phyloP scores from a whole-genome alignment of 2,113 vertebrate species.

The Grammatotria lemairii region DNA sequence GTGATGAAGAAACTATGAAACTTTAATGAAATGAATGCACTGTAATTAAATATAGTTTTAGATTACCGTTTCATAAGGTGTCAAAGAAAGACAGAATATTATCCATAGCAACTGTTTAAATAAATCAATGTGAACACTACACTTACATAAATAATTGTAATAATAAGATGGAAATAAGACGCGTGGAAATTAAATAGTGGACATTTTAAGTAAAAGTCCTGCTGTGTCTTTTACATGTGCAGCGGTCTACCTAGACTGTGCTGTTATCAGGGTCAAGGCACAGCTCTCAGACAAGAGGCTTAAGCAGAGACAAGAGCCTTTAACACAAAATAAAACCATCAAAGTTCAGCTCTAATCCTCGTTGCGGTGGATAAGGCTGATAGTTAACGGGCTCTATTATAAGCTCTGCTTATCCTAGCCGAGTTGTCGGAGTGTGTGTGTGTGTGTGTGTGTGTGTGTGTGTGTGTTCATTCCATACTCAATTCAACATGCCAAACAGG shows the following conservation, averaged over 20 bases:
- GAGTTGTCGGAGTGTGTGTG: background rate
- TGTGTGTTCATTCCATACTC: background rate
- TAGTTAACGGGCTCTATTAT: conserved; percentile 18
- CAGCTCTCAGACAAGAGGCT: conserved; percentile 63
- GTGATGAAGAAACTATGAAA: background rate
- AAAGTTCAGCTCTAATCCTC: conserved; percentile 64
- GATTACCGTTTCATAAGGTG: background rate
- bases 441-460: background rate
- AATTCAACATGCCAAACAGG: background rate
- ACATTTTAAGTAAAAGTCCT: background rate
- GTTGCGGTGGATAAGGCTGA: conserved; percentile 21
- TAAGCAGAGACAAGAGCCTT: conserved; percentile 59
- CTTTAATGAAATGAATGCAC: background rate
- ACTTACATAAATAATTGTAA: background rate
- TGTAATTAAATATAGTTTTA: background rate
- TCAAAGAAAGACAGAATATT: background rate
- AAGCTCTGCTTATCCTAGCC: background rate
- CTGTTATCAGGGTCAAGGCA: conserved; percentile 57
- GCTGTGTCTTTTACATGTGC: background rate
- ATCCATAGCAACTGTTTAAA: background rate
- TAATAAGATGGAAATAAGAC: background rate
- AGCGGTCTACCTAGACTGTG: conserved; percentile 3
- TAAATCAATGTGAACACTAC: background rate
- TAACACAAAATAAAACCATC: conserved; percentile 56
- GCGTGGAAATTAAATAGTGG: background rate